These are phyloP conservation scores for Chelmon rostratus DNA, from an alignment of 2,797 vertebrate species.

Conservation along the genomic window DNA sequence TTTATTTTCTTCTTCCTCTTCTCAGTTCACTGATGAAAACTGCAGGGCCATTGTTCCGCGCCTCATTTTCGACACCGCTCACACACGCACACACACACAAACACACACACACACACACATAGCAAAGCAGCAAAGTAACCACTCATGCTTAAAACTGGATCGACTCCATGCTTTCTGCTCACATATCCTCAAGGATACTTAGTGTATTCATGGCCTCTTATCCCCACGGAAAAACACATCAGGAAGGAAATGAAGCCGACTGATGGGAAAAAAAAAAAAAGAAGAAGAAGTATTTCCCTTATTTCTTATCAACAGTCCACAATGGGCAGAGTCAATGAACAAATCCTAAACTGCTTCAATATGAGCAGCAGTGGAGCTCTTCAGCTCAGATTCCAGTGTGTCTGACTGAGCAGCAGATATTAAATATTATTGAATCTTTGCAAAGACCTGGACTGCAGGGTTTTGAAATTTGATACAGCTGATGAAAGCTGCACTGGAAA, in stretches of 20 bases:
- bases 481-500: slow-evolving; percentile 66
- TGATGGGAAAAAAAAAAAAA: not conserved
- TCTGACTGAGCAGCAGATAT: slow-evolving; percentile 72
- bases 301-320: slow-evolving; percentile 70
- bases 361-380: slow-evolving; percentile 46
- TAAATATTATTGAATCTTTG: slow-evolving; percentile 75
- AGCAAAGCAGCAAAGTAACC: slow-evolving; percentile 38
- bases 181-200: slow-evolving; percentile 70
- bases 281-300: slow-evolving; percentile 29
- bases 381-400: slow-evolving; percentile 47
- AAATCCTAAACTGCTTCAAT: slow-evolving; percentile 62
- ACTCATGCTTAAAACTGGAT: slow-evolving; percentile 63
- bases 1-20: slow-evolving; percentile 26
- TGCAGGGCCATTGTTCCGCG: slow-evolving; percentile 20
- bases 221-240: slow-evolving; percentile 68
- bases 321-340: slow-evolving; percentile 59
- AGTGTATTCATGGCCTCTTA: slow-evolving; percentile 68
- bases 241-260: slow-evolving; percentile 68
- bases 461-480: slow-evolving; percentile 73
- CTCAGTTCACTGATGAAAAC: slow-evolving; percentile 27
- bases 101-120: slow-evolving; percentile 9
- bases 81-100: not conserved
- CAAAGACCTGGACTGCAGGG: slow-evolving; percentile 60
- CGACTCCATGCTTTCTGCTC: slow-evolving; percentile 59
- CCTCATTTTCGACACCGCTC: slow-evolving; percentile 40